phyloP scores from a whole-genome alignment of 2,888 invertebrate genomes.

The Imbricaverruca yamaguchii region DNA sequence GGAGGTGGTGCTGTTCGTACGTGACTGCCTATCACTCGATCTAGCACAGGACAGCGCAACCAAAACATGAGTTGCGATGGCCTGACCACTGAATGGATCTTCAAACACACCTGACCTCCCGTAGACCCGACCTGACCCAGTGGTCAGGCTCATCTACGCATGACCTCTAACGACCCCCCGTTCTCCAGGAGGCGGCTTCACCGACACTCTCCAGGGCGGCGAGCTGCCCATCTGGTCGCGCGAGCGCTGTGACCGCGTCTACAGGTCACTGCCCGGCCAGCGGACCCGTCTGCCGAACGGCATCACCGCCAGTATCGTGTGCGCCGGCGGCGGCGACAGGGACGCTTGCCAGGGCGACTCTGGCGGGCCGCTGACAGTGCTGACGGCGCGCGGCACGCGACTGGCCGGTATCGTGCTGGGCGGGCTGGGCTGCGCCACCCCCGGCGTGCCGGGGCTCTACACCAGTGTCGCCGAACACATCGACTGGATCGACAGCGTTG shows the following conservation, averaged over 20 bases:
- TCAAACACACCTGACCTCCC: too few relatives aligned
- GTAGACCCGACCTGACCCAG: too few relatives aligned
- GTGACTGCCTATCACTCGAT: too few relatives aligned
- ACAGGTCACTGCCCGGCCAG: not conserved
- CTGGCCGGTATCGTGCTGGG: not conserved
- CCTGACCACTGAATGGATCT: too few relatives aligned
- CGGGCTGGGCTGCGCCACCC: constrained; percentile 5
- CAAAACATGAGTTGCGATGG: too few relatives aligned
- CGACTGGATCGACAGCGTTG: constrained; percentile 10
- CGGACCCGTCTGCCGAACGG: not conserved
- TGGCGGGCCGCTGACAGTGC: constrained; percentile 8
- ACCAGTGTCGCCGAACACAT: not conserved
- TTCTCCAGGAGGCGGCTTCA: not conserved
- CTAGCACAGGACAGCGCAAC: too few relatives aligned
- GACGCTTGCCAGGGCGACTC: constrained; percentile 24
- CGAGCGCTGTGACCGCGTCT: not conserved
- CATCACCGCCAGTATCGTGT: not conserved
- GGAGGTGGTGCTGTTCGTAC: too few relatives aligned
- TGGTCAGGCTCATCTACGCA: too few relatives aligned
- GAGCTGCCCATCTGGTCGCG: not conserved
- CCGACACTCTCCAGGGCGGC: not conserved
- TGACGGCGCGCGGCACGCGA: not conserved
- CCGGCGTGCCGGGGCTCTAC: constrained; percentile 10
- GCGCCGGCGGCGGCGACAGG: not conserved
- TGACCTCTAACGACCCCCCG: not conserved